Evolutionary conservation across 1,140 invertebrate genomes (phyloP).

Genomic region (Lucilia sericata): DNA sequence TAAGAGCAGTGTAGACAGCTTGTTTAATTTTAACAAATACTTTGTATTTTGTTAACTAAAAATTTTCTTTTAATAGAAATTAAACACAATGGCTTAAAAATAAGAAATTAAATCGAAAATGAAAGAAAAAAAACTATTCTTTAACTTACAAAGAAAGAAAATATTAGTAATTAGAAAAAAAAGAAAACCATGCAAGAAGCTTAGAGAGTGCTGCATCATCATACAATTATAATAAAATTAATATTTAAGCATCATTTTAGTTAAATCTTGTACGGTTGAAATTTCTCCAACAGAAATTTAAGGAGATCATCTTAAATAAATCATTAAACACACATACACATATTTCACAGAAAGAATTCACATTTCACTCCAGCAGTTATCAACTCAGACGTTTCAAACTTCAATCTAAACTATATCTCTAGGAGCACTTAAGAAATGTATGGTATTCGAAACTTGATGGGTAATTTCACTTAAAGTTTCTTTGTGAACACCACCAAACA

Average conservation of each 20-base stretch:
- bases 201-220: neutral
- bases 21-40: slow-evolving; percentile 25
- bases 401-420: slow-evolving; percentile 76
- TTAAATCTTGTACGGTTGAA: neutral
- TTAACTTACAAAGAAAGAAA: slow-evolving; percentile 21
- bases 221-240: neutral
- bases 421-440: slow-evolving; percentile 83
- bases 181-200: neutral
- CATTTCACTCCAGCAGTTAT: neutral
- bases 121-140: slow-evolving; percentile 16
- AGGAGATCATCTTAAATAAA: slow-evolving; percentile 30
- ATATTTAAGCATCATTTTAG: slow-evolving; percentile 4
- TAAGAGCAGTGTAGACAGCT: slow-evolving; percentile 31
- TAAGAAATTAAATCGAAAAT: neutral
- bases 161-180: neutral
- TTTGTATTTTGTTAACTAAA: slow-evolving; percentile 32
- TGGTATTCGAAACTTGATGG: slow-evolving; percentile 81
- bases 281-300: neutral
- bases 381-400: no score
- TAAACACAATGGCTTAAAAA: slow-evolving; percentile 28
- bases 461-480: slow-evolving; percentile 72
- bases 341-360: neutral
- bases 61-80: neutral
- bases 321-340: neutral
- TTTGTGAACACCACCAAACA: slow-evolving; percentile 94